phyloP scores from a whole-genome alignment of 2,797 vertebrate species.

The Pangasius djambal region DNA sequence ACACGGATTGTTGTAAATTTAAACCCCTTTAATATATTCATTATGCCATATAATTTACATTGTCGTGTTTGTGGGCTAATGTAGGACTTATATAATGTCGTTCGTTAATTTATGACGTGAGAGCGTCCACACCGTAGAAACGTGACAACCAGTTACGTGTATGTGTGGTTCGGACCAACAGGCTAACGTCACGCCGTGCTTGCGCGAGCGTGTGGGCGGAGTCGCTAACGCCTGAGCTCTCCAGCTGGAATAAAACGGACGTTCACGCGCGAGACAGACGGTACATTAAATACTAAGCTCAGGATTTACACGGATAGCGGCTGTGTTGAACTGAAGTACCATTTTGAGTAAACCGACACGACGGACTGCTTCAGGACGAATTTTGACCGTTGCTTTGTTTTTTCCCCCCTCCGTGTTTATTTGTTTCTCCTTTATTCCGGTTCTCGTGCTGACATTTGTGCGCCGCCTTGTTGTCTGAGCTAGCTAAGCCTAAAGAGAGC shows the following conservation, averaged over 20 bases:
- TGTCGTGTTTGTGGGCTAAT: not conserved
- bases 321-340: not conserved
- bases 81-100: not conserved
- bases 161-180: constrained; percentile 21
- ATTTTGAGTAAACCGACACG: not conserved
- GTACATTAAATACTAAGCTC: too few species aligned
- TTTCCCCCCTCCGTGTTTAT: not conserved
- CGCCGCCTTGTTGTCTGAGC: not conserved
- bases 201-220: constrained; percentile 43
- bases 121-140: constrained; percentile 51
- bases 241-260: not conserved
- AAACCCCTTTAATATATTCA: not conserved
- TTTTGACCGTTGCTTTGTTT: not conserved
- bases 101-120: not conserved
- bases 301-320: too few species aligned
- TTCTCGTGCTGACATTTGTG: not conserved
- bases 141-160: constrained; percentile 50
- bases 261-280: not conserved
- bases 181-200: not conserved
- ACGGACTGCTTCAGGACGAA: not conserved
- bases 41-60: not conserved
- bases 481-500: not conserved
- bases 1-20: not conserved
- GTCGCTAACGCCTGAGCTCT: not conserved
- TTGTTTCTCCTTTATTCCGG: not conserved